phyloP scores from a whole-genome alignment of 2,888 invertebrate genomes.

The Meteorus cinctellus region DNA sequence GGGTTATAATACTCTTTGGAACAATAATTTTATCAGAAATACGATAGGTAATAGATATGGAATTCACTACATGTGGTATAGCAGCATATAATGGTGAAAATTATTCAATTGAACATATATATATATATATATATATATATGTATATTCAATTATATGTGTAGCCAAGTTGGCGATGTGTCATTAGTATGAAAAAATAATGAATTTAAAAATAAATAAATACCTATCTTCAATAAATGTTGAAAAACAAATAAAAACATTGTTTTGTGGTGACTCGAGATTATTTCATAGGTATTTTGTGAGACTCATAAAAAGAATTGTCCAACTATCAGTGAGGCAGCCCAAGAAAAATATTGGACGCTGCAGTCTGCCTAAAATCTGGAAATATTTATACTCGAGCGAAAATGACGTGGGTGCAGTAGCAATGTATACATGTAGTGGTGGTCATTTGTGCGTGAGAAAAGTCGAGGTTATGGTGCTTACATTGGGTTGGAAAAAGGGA shows the following conservation, averaged over 20 bases:
- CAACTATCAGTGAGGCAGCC: not conserved
- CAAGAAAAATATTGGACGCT: not conserved
- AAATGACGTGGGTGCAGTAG: slow-evolving; percentile 57
- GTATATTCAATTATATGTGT: too few relatives aligned
- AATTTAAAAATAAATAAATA: slow-evolving; percentile 20
- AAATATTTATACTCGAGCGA: slow-evolving; percentile 65
- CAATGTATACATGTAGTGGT: slow-evolving; percentile 15
- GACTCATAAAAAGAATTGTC: slow-evolving; percentile 36
- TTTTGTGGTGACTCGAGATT: not conserved
- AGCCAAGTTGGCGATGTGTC: not conserved
- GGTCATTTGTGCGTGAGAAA: slow-evolving; percentile 18
- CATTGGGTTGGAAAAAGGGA: slow-evolving; percentile 46
- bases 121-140: too few relatives aligned
- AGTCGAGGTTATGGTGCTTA: slow-evolving; percentile 43
- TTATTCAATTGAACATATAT: not conserved
- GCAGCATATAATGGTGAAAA: not conserved
- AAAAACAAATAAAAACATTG: not conserved
- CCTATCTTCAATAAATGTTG: slow-evolving; percentile 5
- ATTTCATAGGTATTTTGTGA: not conserved
- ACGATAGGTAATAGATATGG: slow-evolving; percentile 27
- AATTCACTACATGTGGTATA: slow-evolving; percentile 3
- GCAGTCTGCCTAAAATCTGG: slow-evolving; percentile 54
- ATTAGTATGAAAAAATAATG: not conserved
- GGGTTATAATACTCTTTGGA: slow-evolving; percentile 37
- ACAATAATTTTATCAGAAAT: slow-evolving; percentile 48